Evolutionary conservation across 1,140 invertebrate genomes (phyloP), one percentile per base, ranked within the genome.

Genomic region (Frieseomelitta varia): DNA sequence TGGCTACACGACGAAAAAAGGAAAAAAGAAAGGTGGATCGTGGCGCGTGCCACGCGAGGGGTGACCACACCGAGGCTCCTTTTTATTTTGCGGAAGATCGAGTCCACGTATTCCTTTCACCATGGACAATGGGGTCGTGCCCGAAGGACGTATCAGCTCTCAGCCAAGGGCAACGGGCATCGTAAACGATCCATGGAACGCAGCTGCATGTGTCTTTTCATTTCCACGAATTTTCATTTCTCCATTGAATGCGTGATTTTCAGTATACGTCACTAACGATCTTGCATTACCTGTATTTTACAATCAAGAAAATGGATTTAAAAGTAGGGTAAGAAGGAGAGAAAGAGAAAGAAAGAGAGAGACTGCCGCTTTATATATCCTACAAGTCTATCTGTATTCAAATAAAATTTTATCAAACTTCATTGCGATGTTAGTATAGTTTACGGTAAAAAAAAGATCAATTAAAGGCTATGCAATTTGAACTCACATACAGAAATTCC

Each of bases 121-220:
- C 58, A 19, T 71, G 76, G 56, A 84, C 71, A 87, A 85, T 86
- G 69, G 78, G 72, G 84, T 79, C 76, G 72, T 80, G 67, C 39
- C 71, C 79, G 84, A 80, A 88, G 68, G 75, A 88, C 81, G 83
- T 86, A 68, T 85, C 84, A 90, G 85, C 81, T 86, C 78, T 34
- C 68, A 86, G 61, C 83, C 80, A 73, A 86, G 82, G 87, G 81
- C 84, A 86, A 86, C 87, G 86, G 75, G 82, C 86, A 81, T 76
- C 76, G 86, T 90, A 92, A 93, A 92, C 92, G 89, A 88, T 77
- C 87, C 87, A 85, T 92, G 80, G 74, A 90, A 89, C 77, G 55
- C 92, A 92, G 92, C 90, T 93, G 91, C 87, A 58, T 84, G 79
- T 86, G 88, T 88, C 61, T 72, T 85, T 73, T 58, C 34, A 80